These are phyloP conservation scores for Tenrec ecaudatus DNA, from an alignment of 2,113 vertebrate genomes.

Conservation along the genomic window DNA sequence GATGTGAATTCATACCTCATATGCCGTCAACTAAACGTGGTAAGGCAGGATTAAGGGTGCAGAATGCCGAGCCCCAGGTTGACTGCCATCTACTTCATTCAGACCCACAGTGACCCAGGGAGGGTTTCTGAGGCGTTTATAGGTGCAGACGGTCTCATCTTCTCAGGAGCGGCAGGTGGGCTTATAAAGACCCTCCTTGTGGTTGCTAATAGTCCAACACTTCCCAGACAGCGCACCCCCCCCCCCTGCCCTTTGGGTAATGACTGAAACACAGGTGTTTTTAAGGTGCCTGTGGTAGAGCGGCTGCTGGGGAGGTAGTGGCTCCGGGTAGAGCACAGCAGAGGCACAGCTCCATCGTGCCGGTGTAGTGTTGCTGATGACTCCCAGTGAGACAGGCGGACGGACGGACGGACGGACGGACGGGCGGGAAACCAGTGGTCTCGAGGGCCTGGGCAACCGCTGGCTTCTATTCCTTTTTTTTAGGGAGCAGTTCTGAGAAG, in stretches of 20 bases:
- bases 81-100: no score
- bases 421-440: neutral
- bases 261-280: neutral
- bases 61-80: neutral
- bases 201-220: neutral
- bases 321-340: neutral
- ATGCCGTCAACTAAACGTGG: neutral
- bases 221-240: no score
- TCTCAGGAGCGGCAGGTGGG: no score
- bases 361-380: neutral
- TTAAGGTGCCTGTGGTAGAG: neutral
- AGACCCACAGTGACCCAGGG: no score
- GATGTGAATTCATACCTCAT: conserved; percentile 17
- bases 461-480: neutral
- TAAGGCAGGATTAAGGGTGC: neutral
- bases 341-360: neutral
- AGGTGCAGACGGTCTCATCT: no score
- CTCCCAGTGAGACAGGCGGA: neutral
- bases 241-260: accelerated
- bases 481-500: neutral
- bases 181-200: neutral
- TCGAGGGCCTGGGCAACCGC: neutral
- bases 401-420: neutral
- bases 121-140: no score
- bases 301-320: neutral